Percentiles rank a stretch among this genome's conserved stretches.
Conservation (phyloP, 2,113 vertebrate genomes). For the Corythornis madagascariensis region DNA sequence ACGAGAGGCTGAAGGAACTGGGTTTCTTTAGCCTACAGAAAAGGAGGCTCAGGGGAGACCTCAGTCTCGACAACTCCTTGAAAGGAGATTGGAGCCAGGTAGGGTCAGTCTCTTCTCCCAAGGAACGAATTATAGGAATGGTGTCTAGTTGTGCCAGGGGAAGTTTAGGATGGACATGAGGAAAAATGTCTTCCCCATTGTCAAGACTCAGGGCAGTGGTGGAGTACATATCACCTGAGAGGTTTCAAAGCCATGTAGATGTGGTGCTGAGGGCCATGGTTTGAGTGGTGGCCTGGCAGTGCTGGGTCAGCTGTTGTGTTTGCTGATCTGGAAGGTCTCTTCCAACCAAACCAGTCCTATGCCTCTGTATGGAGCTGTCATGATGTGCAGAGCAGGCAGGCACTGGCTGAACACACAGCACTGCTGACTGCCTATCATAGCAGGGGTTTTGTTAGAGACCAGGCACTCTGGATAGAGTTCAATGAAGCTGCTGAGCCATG, state of each 20-base stretch:
- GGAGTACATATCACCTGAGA: neutral
- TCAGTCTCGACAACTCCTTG: too few relatives aligned
- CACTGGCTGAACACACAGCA: neutral
- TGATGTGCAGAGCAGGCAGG: neutral
- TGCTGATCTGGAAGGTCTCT: neutral
- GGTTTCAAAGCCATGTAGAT: neutral
- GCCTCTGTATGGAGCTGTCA: too few relatives aligned
- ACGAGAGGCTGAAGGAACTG: too few relatives aligned
- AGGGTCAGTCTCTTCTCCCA: too few relatives aligned
- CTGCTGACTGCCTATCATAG: neutral
- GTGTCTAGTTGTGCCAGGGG: too few relatives aligned
- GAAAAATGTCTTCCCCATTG: too few relatives aligned
- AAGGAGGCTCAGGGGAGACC: too few relatives aligned
- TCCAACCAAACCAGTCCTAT: neutral
- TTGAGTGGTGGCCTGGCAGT: neutral
- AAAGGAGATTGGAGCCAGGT: too few relatives aligned
- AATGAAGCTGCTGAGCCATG: neutral
- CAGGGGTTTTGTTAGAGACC: neutral
- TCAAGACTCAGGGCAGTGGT: too few relatives aligned
- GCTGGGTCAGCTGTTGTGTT: neutral
- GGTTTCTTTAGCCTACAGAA: too few relatives aligned
- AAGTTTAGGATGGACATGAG: too few relatives aligned
- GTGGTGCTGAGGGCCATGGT: neutral
- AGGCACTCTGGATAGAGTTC: neutral
- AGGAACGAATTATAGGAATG: too few relatives aligned